Base-by-base conservation (phyloP, 2,113 vertebrate species). In the Tympanuchus pallidicinctus region DNA sequence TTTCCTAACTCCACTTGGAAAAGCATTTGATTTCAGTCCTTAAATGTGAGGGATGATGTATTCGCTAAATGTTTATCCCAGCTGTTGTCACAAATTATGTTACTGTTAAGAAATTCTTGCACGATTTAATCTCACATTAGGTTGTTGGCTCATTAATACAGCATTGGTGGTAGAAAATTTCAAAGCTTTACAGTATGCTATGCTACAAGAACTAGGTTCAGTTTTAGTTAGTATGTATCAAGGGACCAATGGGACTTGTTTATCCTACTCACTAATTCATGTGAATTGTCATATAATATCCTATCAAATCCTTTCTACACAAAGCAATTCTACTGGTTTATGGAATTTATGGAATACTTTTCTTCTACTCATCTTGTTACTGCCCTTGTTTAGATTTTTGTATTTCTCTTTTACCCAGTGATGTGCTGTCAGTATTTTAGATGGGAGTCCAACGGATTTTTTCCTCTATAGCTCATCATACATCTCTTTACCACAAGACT, bases 391-490 rank as follows among this genome's bases (percentile, higher is more conserved):
- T 50, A 57, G 76, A 1, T 38, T 95, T 86, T 82, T 87, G 3
- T 70, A 59, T 85, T 89, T 93, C 75, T 81, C 5, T 43, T 83
- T 88, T 60, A 83, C 8, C 32, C 38, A 70, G 22, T 43, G 71
- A 78, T 83, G 40, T 90, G 88, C 69, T 83, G 76, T 57, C 91
- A 57, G 30, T 71, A 52, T 89, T 91, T 96, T 91, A 92, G 52
- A 69, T 67, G 52, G 73, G 88, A 92, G 57, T 94, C 38, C 54
- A 67, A 77, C 75, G 91, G 67, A 97, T 96, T 91, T 89, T 97
- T 97, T 94, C 90, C 91, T 88, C 61, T 83, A 10, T 65, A 94
- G 65, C 69, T 97, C 94, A 96, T 93, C 85, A 59, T 83, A 69
- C 43, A 64, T 94, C n/a, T 88, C 72, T 92, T 94, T 83, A 94